Percentiles rank a stretch among this genome's conserved stretches.
Conservation (phyloP, 2,888 invertebrate species). For the Neoaliturus tenellus region DNA sequence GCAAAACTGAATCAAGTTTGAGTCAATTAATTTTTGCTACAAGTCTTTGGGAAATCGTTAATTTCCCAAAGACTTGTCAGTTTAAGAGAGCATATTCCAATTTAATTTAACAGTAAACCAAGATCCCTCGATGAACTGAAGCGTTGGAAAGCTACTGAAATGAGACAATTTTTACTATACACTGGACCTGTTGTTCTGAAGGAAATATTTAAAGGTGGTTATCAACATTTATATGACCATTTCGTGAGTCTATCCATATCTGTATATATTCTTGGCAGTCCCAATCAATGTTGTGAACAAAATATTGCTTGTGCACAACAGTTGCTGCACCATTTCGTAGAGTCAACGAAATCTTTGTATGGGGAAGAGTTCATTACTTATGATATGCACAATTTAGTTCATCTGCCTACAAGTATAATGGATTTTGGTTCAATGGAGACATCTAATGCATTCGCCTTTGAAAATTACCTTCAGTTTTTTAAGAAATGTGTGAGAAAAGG, state of each 20-base stretch:
- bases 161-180: conserved; percentile 39
- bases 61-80: neutral
- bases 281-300: neutral
- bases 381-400: conserved; percentile 67
- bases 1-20: too few species aligned
- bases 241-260: neutral
- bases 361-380: conserved; percentile 64
- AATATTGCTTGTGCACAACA: conserved; percentile 58
- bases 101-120: neutral
- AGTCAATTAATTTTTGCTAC: too few species aligned
- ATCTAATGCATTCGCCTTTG: conserved; percentile 65
- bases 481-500: conserved; percentile 32
- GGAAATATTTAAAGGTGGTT: conserved; percentile 20
- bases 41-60: too few species aligned
- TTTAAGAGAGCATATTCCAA: neutral
- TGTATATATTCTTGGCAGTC: neutral
- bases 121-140: neutral
- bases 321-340: conserved; percentile 64
- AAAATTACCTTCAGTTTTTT: conserved; percentile 59
- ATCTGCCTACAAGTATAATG: conserved; percentile 51
- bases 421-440: conserved; percentile 61
- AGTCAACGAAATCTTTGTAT: conserved; percentile 64
- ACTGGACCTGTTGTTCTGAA: conserved; percentile 42
- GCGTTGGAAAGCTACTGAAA: neutral
- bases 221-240: neutral